These are phyloP conservation scores for Lithophane ornitopus DNA, from an alignment of 2,888 invertebrate species.

Conservation along the genomic window DNA sequence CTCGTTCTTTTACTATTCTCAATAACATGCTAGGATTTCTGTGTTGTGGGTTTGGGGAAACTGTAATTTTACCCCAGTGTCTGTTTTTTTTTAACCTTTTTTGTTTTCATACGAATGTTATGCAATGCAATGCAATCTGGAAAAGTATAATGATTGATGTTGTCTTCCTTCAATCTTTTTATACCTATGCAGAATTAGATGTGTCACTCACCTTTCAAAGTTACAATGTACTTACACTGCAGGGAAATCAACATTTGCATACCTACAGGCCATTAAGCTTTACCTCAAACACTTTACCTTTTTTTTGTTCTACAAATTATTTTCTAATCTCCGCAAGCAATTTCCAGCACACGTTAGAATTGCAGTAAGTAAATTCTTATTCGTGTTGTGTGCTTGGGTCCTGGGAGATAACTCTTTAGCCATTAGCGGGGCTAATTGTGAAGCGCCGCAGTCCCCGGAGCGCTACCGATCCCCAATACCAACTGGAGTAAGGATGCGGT, in stretches of 20 bases:
- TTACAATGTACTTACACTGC: not conserved
- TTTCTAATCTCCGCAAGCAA: conserved; percentile 35
- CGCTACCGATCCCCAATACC: conserved; percentile 65
- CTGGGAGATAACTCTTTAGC: conserved; percentile 70
- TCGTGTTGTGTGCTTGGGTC: conserved; percentile 60
- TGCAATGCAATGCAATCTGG: not conserved
- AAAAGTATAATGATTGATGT: not conserved
- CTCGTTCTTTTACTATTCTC: conserved; percentile 44
- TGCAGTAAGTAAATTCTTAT: conserved; percentile 57
- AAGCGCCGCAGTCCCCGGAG: conserved; percentile 67
- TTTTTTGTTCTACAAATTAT: conserved; percentile 20
- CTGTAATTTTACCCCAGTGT: not conserved
- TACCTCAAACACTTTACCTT: not conserved
- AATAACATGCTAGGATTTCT: conserved; percentile 23
- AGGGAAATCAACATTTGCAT: conserved; percentile 18
- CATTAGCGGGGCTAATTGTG: conserved; percentile 79
- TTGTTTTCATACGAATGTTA: not conserved
- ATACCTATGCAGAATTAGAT: not conserved
- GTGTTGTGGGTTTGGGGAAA: conserved; percentile 1
- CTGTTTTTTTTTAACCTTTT: not conserved
- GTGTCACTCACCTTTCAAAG: not conserved
- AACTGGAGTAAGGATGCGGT: conserved; percentile 49
- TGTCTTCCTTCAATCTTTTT: conserved; percentile 16
- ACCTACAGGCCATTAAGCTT: conserved; percentile 15
- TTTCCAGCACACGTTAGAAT: conserved; percentile 40